A percentile compares a stretch with the other conserved stretches of the same genome.
Evolutionary conservation across 2,113 vertebrate species (phyloP).

Genomic region (Ictalurus punctatus): DNA sequence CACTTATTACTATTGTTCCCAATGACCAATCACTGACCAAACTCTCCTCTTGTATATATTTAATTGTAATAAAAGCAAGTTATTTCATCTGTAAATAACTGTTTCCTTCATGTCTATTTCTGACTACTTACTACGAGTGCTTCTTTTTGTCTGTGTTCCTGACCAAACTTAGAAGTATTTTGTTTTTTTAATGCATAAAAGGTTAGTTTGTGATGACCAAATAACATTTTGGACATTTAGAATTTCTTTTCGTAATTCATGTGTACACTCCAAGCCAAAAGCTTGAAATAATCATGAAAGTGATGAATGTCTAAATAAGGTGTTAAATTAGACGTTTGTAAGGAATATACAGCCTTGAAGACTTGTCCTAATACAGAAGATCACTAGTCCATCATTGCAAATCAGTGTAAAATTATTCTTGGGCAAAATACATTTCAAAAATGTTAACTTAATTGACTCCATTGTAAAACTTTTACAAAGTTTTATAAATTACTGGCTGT

Average conservation of each 20-base stretch:
- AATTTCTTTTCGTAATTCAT: background rate
- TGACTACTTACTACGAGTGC: background rate
- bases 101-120: background rate
- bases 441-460: background rate
- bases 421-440: background rate
- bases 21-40: background rate
- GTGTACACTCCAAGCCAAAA: background rate
- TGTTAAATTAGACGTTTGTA: background rate
- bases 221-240: background rate
- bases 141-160: background rate
- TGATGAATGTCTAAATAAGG: background rate
- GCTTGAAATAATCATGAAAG: background rate
- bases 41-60: background rate
- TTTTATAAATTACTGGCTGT: background rate
- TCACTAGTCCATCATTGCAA: background rate
- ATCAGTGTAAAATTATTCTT: background rate
- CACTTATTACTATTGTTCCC: background rate
- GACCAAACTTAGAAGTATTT: background rate
- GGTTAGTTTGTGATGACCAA: background rate
- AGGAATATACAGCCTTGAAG: background rate
- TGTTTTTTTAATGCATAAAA: background rate
- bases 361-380: background rate
- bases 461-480: conserved; percentile 3
- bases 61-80: background rate
- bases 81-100: background rate